Conservation (phyloP, 2,797 vertebrate genomes). For the Numenius phaeopus region DNA sequence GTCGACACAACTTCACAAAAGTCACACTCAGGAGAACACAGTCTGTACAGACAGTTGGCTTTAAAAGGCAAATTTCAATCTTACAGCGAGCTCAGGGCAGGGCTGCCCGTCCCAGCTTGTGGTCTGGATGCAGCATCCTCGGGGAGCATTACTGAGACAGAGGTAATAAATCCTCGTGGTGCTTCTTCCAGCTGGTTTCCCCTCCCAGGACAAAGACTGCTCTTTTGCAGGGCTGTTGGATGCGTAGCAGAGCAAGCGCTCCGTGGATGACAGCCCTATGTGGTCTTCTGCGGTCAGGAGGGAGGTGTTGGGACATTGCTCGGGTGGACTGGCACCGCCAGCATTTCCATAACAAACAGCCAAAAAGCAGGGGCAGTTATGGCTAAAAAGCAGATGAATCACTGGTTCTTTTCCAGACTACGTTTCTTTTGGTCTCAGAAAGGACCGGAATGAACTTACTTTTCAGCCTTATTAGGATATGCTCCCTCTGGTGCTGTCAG, state of each 20-base stretch:
- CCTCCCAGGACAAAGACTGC: neutral
- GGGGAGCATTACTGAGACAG: neutral
- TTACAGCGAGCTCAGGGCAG: neutral
- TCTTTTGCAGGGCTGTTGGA: neutral
- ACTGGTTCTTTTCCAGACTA: neutral
- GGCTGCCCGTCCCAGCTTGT: neutral
- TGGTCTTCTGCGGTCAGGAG: neutral
- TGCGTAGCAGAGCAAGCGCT: fast-evolving
- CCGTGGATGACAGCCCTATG: neutral
- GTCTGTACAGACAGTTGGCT: fast-evolving
- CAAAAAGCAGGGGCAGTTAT: neutral
- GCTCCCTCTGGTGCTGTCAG: neutral
- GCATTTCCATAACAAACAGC: neutral
- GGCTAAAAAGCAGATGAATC: neutral
- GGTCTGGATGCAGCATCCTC: neutral
- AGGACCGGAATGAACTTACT: neutral
- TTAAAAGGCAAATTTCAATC: neutral
- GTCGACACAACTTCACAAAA: neutral
- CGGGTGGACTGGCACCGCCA: fast-evolving
- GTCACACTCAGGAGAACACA: neutral
- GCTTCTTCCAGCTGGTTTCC: neutral
- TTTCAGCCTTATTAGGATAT: neutral
- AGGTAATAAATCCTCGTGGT: neutral
- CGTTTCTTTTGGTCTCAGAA: neutral
- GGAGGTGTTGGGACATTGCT: neutral